Evolutionary conservation across 2,888 invertebrate genomes (phyloP), one percentile per base, ranked within the genome.

Genomic region (Cerastis leucographa): DNA sequence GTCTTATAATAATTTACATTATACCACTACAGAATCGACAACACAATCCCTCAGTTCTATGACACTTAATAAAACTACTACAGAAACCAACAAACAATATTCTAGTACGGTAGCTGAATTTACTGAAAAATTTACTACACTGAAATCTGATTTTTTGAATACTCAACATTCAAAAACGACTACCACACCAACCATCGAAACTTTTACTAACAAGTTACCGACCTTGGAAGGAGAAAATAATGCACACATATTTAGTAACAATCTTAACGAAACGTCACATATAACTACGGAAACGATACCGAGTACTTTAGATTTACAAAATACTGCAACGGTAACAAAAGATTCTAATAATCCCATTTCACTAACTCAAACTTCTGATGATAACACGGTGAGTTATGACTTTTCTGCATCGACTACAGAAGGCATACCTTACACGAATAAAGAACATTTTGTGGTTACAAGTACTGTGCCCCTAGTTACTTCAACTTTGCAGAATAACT

Each of bases 61-160:
- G 42, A 9, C 61, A 76, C 17, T 59, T n/a, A 61, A 56, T 46
- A 67, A 82, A 70, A 54, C 42, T 0, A 59, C 40, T 17, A 64
- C 69, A 51, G 65, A 83, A 72, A 65, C 35, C 12, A 61, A 64
- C 12, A 61, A 64, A 29, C 67, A 61, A 44, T 84, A 66, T 72
- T 82, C 68, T 22, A 76, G 22, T 42, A 66, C n/a, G 7, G 49
- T 70, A 56, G 67, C 72, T 40, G 61, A 78, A 73, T 49, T 29
- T n/a, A 29, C 70, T 49, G 59, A 54, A 17, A 73, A 59, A 12
- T 19, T 35, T 22, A 77, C 69, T 35, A 70, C 69, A 56, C 2
- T 25, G 3, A 64, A 35, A 14, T 64, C 64, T 0, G 68, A 64
- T 42, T 19, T 71, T 14, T 25, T 22, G 54, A 64, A 40, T 62